phyloP scores from a whole-genome alignment of 35 echinoderm and acorn worm species.

The Apostichopus japonicus region DNA sequence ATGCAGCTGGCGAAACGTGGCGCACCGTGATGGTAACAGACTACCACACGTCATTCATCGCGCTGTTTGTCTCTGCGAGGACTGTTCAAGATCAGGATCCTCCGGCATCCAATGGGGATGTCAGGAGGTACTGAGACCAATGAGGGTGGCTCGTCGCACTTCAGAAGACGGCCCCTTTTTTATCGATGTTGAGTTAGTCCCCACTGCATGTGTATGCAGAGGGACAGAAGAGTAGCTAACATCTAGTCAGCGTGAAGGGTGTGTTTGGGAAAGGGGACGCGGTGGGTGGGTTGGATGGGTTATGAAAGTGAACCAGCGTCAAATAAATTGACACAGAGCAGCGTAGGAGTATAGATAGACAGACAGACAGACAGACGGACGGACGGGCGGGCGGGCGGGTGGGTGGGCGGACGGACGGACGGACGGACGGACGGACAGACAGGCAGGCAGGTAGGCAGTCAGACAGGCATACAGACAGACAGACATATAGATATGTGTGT shows the following conservation, averaged over 20 bases:
- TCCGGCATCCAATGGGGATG: not conserved
- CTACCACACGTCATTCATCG: not conserved
- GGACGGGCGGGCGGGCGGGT: no score
- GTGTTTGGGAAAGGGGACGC: no score
- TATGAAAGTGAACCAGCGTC: no score
- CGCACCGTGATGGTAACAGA: not conserved
- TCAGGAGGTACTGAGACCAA: not conserved
- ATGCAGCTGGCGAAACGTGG: not conserved
- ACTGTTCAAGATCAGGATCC: not conserved
- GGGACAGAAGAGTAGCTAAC: not conserved
- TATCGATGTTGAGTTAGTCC: not conserved
- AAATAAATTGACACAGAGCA: no score
- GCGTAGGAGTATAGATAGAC: no score
- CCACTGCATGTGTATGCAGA: not conserved
- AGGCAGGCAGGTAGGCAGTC: no score
- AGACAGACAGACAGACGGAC: no score
- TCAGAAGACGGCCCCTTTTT: not conserved
- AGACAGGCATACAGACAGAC: no score
- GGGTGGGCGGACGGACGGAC: no score
- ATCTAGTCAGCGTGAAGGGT: not conserved
- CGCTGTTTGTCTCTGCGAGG: not conserved
- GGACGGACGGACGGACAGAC: no score
- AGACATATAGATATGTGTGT: no score
- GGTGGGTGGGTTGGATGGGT: no score
- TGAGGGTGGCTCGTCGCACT: not conserved